phyloP scores from a whole-genome alignment of 30 jellyfish, hydroid and myxozoan genomes.

The Hydra vulgaris region DNA sequence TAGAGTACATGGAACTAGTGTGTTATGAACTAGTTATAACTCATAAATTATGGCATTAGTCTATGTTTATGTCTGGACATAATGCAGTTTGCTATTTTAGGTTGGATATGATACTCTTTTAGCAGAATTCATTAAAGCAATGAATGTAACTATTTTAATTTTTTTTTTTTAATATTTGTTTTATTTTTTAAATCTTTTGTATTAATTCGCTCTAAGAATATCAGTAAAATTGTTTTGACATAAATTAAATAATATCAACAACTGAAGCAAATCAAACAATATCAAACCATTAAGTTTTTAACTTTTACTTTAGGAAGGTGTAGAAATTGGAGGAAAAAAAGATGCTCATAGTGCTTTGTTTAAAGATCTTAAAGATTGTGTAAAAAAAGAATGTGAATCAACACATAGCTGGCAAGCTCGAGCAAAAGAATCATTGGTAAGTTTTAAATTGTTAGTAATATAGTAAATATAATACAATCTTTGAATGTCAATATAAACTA shows the following conservation, averaged over 20 bases:
- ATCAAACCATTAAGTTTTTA: not conserved
- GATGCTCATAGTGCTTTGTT: slow-evolving; percentile 75
- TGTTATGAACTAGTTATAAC: too few species aligned
- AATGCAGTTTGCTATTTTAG: too few species aligned
- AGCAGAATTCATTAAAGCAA: slow-evolving; percentile 69
- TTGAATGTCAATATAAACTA: too few species aligned
- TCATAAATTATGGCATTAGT: too few species aligned
- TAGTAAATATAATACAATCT: too few species aligned
- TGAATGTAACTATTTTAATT: slow-evolving; percentile 43
- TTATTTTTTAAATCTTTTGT: not conserved
- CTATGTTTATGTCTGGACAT: too few species aligned
- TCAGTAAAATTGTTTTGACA: too few species aligned
- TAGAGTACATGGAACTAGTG: too few species aligned
- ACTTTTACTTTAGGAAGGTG: slow-evolving; percentile 65
- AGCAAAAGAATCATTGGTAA: slow-evolving; percentile 80
- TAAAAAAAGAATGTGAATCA: slow-evolving; percentile 49
- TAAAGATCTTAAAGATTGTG: slow-evolving; percentile 49
- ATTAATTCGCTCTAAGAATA: not conserved
- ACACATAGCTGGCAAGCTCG: slow-evolving; percentile 85
- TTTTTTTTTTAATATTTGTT: not conserved
- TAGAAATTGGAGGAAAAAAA: slow-evolving; percentile 79
- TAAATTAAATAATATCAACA: too few species aligned
- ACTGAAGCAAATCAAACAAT: too few species aligned
- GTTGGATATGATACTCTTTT: slow-evolving; percentile 80
- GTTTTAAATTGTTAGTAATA: not conserved